These are phyloP conservation scores for Eutrigla gurnardus DNA, from an alignment of 2,797 vertebrate species.

Conservation along the genomic window DNA sequence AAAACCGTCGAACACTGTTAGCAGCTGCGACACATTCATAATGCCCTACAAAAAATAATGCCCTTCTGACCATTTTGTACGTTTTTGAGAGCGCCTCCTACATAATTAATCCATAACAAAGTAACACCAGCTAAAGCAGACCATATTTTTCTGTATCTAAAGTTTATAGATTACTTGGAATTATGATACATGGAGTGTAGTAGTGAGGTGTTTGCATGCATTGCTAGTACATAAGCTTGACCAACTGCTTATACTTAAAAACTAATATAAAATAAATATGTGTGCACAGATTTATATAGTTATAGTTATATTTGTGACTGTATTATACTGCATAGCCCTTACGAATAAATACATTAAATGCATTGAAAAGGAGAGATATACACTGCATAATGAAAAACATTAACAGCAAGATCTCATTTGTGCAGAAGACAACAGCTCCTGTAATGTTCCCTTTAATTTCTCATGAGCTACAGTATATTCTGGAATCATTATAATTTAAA, in stretches of 20 bases:
- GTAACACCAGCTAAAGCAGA: neutral
- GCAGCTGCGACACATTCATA: neutral
- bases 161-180: neutral
- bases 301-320: slow-evolving; percentile 5
- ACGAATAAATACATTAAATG: slow-evolving; percentile 9
- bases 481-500: neutral
- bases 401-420: neutral
- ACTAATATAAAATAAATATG: neutral
- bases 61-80: neutral
- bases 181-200: neutral
- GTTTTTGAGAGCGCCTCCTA: neutral
- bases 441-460: neutral
- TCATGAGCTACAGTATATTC: neutral
- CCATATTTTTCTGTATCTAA: neutral
- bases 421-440: neutral
- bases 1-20: neutral
- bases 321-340: slow-evolving; percentile 11
- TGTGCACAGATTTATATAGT: too few species aligned
- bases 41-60: too few species aligned
- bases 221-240: neutral
- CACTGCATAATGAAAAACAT: neutral
- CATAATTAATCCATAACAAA: neutral
- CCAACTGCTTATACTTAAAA: neutral
- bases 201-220: neutral
- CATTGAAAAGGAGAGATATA: neutral